These are phyloP conservation scores for Noctilio leporinus DNA, from an alignment of 2,113 vertebrate species.

Conservation along the genomic window DNA sequence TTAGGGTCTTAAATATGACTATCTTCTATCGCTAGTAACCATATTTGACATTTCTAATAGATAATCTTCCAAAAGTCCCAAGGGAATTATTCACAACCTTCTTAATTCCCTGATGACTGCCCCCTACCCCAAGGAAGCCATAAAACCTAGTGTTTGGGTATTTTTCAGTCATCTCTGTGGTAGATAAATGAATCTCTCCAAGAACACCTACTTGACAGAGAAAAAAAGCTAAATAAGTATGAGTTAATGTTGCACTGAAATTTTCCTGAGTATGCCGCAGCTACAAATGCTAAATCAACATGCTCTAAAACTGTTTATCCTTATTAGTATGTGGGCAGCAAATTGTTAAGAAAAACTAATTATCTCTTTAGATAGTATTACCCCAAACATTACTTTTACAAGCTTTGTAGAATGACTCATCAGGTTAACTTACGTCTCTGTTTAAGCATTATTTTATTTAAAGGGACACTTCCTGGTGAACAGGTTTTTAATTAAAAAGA, in stretches of 20 bases:
- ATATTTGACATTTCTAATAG: background rate
- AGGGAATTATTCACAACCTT: background rate
- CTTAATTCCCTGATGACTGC: background rate
- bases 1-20: background rate
- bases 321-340: background rate
- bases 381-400: conserved; percentile 4
- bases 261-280: conserved; percentile 23
- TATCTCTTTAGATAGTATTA: conserved; percentile 15
- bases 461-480: conserved; percentile 45
- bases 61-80: background rate
- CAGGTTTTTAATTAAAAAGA: conserved; percentile 61
- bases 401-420: conserved; percentile 37
- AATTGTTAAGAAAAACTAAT: conserved; percentile 40
- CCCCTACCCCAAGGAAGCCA: conserved; percentile 12
- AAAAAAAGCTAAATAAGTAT: background rate
- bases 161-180: background rate
- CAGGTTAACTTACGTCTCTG: background rate
- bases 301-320: background rate
- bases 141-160: background rate
- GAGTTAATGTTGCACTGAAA: background rate
- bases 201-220: background rate
- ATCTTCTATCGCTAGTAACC: background rate
- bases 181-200: background rate
- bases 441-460: conserved; percentile 37
- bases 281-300: conserved; percentile 29